Evolutionary conservation across 1,140 invertebrate species (phyloP).

Genomic region (Drosophila triauraria): DNA sequence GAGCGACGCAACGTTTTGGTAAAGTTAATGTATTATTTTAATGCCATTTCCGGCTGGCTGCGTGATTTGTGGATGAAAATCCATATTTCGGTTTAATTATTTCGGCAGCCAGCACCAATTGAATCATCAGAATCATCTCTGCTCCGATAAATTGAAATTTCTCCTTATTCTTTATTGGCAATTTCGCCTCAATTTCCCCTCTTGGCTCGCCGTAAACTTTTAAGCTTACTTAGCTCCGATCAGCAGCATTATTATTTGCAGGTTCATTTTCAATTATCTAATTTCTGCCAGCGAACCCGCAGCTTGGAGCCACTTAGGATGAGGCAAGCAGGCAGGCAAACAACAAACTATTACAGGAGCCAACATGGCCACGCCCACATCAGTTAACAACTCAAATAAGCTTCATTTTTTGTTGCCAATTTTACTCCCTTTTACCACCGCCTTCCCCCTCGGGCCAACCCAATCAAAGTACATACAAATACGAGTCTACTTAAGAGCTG

Average conservation of each 20-base stretch:
- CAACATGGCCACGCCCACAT: slow-evolving; percentile 39
- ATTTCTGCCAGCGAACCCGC: slow-evolving; percentile 26
- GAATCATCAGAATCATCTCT: slow-evolving; percentile 21
- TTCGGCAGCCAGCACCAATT: slow-evolving; percentile 14
- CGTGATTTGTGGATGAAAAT: slow-evolving; percentile 64
- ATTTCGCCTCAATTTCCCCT: slow-evolving; percentile 25
- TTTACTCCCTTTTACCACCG: background rate
- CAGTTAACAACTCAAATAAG: slow-evolving; percentile 57
- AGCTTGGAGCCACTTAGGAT: background rate
- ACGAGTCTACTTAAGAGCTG: slow-evolving; percentile 3
- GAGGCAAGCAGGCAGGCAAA: slow-evolving; percentile 12
- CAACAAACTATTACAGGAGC: slow-evolving; percentile 41
- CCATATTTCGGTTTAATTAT: slow-evolving; percentile 40
- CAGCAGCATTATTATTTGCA: slow-evolving; percentile 31
- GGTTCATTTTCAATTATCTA: slow-evolving; percentile 56
- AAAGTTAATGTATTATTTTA: slow-evolving; percentile 81
- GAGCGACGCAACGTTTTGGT: slow-evolving; percentile 69
- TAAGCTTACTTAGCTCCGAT: slow-evolving; percentile 35
- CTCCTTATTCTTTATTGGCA: slow-evolving; percentile 10
- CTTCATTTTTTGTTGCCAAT: slow-evolving; percentile 32
- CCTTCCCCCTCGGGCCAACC: background rate
- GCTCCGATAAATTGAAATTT: slow-evolving; percentile 13
- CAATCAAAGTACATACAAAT: slow-evolving; percentile 13
- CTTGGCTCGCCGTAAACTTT: slow-evolving; percentile 6
- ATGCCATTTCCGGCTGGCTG: slow-evolving; percentile 68